A percentile compares a stretch with the other conserved stretches of the same genome.
Conservation (phyloP, 2,113 vertebrate species). For the Prinia subflava region DNA sequence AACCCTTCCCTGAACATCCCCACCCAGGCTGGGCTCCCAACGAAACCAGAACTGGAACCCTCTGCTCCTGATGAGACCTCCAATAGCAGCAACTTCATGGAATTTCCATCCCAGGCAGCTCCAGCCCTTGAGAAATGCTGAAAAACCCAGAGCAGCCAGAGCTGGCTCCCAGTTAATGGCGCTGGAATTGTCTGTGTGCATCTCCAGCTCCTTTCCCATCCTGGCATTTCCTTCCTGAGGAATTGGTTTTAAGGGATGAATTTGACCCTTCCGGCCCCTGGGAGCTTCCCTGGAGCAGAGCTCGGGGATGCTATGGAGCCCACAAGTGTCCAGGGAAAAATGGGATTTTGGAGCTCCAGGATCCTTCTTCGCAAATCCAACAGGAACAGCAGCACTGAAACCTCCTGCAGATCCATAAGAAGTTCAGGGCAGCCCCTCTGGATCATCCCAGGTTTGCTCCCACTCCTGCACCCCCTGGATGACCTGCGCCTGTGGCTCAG, state of each 20-base stretch:
- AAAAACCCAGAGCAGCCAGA: background rate
- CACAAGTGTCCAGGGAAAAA: accelerated
- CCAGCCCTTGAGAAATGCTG: background rate
- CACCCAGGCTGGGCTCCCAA: background rate
- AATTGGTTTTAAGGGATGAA: background rate
- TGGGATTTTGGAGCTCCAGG: background rate
- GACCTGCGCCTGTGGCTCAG: background rate
- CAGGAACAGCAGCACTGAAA: background rate
- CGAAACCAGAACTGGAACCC: background rate
- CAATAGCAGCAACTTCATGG: background rate
- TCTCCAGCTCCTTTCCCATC: background rate
- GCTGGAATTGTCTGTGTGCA: background rate
- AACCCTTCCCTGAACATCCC: background rate
- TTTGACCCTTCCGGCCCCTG: background rate
- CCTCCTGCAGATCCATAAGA: background rate
- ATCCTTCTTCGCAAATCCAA: background rate
- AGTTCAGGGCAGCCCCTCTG: background rate
- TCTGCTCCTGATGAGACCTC: background rate
- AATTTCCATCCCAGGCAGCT: background rate
- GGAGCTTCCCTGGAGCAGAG: background rate
- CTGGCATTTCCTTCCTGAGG: background rate
- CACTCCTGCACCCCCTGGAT: background rate
- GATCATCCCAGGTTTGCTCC: background rate
- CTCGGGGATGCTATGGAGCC: accelerated
- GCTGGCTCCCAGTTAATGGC: background rate